Evolutionary conservation across 2,888 invertebrate species (phyloP).

Genomic region (Phortica magna): DNA sequence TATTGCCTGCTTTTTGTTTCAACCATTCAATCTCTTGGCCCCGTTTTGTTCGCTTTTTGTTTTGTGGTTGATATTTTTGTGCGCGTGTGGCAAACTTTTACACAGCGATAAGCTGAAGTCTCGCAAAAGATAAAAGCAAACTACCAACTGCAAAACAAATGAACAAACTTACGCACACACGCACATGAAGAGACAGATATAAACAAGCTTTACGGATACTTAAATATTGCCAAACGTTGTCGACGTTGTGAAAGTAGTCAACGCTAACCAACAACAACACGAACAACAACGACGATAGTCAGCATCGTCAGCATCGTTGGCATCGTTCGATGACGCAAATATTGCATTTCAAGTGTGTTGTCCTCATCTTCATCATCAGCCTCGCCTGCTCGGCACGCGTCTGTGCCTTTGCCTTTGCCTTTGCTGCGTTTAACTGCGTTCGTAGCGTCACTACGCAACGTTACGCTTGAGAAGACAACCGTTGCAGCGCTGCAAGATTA

Average conservation of each 20-base stretch:
- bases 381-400: no score
- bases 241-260: background rate
- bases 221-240: background rate
- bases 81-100: background rate
- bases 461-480: no score
- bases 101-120: background rate
- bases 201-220: background rate
- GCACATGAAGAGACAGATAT: background rate
- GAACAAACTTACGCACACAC: background rate
- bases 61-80: conserved; percentile 15
- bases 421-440: background rate
- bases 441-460: no score
- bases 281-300: background rate
- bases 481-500: background rate
- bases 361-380: background rate
- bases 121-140: background rate
- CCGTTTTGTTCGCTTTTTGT: conserved; percentile 26
- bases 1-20: background rate
- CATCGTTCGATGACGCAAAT: background rate
- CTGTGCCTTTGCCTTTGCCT: background rate
- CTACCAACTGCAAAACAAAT: background rate
- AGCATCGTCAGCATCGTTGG: background rate
- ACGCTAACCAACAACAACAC: background rate
- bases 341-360: background rate
- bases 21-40: background rate